These are phyloP conservation scores for Mellilla xanthometata DNA, from an alignment of 2,888 invertebrate genomes.

Conservation along the genomic window DNA sequence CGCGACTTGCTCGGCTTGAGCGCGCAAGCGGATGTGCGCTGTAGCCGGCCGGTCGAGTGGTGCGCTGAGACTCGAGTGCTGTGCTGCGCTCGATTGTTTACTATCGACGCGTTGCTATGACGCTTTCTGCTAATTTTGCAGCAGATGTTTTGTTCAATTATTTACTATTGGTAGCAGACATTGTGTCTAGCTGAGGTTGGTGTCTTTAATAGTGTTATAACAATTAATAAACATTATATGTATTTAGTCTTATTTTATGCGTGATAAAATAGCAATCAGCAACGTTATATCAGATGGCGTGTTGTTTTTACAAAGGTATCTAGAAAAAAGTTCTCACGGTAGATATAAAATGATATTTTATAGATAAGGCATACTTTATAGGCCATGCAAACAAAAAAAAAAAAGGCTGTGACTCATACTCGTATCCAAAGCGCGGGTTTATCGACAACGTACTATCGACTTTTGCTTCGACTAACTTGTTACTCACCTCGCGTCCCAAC, in stretches of 20 bases:
- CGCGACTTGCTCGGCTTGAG: conserved; percentile 60
- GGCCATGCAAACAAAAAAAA: conserved; percentile 1
- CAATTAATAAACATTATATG: too few relatives aligned
- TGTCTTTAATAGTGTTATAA: too few relatives aligned
- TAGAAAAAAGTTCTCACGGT: too few relatives aligned
- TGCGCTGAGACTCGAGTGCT: conserved; percentile 60
- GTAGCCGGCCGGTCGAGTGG: conserved; percentile 67
- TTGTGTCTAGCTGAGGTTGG: too few relatives aligned
- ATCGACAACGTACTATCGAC: conserved; percentile 68
- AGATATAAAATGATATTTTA: too few relatives aligned
- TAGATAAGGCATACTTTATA: not conserved
- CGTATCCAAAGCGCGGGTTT: conserved; percentile 31
- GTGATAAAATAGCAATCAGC: too few relatives aligned
- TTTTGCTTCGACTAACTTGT: conserved; percentile 56
- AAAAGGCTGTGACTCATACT: conserved; percentile 6
- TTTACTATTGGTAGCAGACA: too few relatives aligned
- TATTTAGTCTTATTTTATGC: too few relatives aligned
- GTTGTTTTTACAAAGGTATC: too few relatives aligned
- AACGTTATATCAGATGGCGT: too few relatives aligned
- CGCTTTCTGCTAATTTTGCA: conserved; percentile 13
- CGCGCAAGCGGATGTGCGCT: conserved; percentile 79
- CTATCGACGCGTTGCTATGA: conserved; percentile 50
- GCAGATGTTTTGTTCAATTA: conserved; percentile 19
- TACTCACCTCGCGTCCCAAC: conserved; percentile 79
- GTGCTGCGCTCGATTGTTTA: conserved; percentile 57